phyloP scores from a whole-genome alignment of 2,113 vertebrate genomes.

The Pedetes capensis region DNA sequence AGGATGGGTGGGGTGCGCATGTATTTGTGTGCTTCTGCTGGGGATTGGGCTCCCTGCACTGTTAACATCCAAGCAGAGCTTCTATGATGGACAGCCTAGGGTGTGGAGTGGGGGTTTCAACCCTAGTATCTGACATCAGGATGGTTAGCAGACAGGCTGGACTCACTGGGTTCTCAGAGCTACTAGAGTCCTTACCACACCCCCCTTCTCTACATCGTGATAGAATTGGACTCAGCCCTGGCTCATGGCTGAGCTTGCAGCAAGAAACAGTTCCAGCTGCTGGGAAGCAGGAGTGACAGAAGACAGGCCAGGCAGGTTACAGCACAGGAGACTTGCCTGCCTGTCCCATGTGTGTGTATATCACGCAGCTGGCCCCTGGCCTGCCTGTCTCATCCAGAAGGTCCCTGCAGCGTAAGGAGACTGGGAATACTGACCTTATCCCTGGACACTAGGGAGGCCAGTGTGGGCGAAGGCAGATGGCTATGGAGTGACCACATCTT shows the following conservation, averaged over 20 bases:
- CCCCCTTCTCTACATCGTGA: not conserved
- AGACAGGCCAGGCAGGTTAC: not conserved
- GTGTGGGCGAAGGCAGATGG: too few relatives aligned
- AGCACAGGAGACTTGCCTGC: not conserved
- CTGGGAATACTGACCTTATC: not conserved
- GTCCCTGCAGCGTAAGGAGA: not conserved
- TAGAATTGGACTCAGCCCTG: not conserved
- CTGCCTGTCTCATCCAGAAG: not conserved
- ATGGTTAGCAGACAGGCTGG: not conserved
- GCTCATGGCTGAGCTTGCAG: not conserved
- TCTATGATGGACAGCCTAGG: too few relatives aligned
- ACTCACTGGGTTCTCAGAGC: not conserved
- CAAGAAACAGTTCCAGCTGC: not conserved
- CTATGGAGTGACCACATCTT: not conserved
- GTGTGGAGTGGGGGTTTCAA: not conserved
- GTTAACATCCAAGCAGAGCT: not conserved
- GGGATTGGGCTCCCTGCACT: not conserved
- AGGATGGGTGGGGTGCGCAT: too few relatives aligned
- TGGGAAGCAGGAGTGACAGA: not conserved
- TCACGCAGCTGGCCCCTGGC: not conserved
- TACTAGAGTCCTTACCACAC: not conserved
- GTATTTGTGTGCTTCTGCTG: not conserved
- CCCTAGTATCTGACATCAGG: not conserved
- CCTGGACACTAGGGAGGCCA: not conserved
- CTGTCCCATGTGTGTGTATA: not conserved